phyloP scores from a whole-genome alignment of 2,113 vertebrate genomes.

The Centropus unirufus region DNA sequence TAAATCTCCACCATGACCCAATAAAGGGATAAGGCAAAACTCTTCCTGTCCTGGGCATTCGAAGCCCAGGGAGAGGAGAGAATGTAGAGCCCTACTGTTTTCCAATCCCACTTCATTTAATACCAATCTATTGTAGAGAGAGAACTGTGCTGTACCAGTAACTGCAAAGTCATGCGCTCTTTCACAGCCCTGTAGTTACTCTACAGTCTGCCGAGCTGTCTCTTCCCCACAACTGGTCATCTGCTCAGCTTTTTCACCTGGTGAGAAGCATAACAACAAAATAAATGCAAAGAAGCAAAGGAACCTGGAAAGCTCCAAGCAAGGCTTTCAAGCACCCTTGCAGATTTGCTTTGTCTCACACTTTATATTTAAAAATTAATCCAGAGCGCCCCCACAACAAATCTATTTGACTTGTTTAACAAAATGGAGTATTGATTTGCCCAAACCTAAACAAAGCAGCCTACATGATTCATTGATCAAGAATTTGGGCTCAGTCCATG shows the following conservation, averaged over 20 bases:
- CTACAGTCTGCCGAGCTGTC: background rate
- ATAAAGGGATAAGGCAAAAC: background rate
- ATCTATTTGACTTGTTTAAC: slow-evolving; percentile 71
- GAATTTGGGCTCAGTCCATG: slow-evolving; percentile 63
- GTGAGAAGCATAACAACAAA: background rate
- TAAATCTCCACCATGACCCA: background rate
- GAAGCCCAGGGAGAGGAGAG: background rate
- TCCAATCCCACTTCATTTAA: background rate
- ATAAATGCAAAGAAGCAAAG: background rate
- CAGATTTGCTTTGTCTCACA: slow-evolving; percentile 29
- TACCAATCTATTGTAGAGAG: background rate
- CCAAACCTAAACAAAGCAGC: slow-evolving; percentile 70
- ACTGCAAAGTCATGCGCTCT: background rate
- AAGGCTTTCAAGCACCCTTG: background rate
- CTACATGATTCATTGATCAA: slow-evolving; percentile 73
- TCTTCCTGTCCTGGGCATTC: background rate
- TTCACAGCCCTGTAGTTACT: background rate
- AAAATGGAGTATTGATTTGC: slow-evolving; percentile 76
- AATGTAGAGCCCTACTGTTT: background rate
- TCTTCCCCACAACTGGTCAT: background rate
- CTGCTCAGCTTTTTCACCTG: background rate
- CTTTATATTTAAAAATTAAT: slow-evolving; percentile 69
- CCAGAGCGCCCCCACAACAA: slow-evolving; percentile 17
- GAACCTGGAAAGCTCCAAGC: background rate
- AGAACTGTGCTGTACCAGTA: background rate